A percentile compares a stretch with the other conserved stretches of the same genome.
These are phyloP conservation scores for Eulemur coronatus DNA, from an alignment of 2,797 vertebrate species.

Conservation along the genomic window DNA sequence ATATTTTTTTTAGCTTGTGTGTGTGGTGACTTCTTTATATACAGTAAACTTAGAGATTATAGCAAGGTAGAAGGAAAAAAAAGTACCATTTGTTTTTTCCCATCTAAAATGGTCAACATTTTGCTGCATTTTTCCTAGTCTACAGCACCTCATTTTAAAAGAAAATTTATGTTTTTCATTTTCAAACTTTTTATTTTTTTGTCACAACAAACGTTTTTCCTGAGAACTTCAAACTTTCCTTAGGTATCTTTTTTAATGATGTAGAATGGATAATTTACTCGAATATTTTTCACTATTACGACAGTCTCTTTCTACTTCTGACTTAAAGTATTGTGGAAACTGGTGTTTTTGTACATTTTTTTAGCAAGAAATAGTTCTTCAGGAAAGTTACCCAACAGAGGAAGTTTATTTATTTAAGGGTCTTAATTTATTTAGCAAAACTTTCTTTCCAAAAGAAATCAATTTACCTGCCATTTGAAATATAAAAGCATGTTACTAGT, in stretches of 20 bases:
- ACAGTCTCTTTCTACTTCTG: not conserved
- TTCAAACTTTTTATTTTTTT: not conserved
- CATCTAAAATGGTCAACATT: not conserved
- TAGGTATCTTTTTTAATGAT: not conserved
- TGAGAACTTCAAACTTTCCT: not conserved
- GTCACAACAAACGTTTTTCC: not conserved
- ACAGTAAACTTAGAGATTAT: not conserved
- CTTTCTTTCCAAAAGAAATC: not conserved
- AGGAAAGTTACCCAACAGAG: not conserved
- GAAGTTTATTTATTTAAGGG: not conserved
- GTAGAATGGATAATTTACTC: not conserved
- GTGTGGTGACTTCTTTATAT: not conserved
- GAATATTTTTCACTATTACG: not conserved
- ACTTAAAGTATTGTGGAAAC: not conserved
- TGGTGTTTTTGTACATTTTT: not conserved
- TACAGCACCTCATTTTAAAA: not conserved
- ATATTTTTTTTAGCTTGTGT: not conserved
- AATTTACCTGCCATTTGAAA: not conserved
- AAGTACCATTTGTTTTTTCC: not conserved
- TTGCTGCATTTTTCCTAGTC: not conserved
- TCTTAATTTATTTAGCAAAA: not conserved
- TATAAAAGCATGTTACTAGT: not conserved
- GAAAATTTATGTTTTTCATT: not conserved
- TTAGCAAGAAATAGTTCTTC: not conserved
- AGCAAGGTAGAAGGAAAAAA: not conserved